These are phyloP conservation scores for Rhincodon typus DNA, from an alignment of 2,797 vertebrate species.

Conservation along the genomic window DNA sequence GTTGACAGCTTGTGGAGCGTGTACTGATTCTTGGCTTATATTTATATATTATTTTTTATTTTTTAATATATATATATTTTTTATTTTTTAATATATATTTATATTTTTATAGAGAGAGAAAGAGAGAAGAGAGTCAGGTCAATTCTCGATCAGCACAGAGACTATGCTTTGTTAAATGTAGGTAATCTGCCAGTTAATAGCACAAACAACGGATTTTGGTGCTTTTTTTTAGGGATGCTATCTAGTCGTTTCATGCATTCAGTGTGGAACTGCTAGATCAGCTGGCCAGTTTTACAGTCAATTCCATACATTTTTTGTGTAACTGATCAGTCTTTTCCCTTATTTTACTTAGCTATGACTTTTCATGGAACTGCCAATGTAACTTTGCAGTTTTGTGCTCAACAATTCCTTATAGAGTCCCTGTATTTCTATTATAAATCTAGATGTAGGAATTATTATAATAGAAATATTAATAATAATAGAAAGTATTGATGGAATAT, in stretches of 20 bases:
- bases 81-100: too few relatives aligned
- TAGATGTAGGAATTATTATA: neutral
- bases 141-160: neutral
- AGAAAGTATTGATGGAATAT: neutral
- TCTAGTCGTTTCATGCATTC: neutral
- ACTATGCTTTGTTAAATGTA: neutral
- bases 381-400: neutral
- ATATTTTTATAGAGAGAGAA: too few relatives aligned
- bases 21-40: neutral
- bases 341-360: neutral
- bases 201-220: neutral
- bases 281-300: neutral
- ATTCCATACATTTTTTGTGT: neutral
- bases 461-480: neutral
- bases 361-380: neutral
- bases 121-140: neutral
- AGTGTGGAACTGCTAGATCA: neutral
- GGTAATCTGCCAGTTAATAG: neutral
- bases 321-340: neutral
- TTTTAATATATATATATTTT: too few relatives aligned
- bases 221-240: neutral
- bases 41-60: neutral
- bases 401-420: neutral
- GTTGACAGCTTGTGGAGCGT: neutral
- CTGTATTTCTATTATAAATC: neutral